Evolutionary conservation across 1,140 invertebrate genomes (phyloP), one percentile per base, ranked within the genome.

Genomic region (Rhyacophila brunnea): DNA sequence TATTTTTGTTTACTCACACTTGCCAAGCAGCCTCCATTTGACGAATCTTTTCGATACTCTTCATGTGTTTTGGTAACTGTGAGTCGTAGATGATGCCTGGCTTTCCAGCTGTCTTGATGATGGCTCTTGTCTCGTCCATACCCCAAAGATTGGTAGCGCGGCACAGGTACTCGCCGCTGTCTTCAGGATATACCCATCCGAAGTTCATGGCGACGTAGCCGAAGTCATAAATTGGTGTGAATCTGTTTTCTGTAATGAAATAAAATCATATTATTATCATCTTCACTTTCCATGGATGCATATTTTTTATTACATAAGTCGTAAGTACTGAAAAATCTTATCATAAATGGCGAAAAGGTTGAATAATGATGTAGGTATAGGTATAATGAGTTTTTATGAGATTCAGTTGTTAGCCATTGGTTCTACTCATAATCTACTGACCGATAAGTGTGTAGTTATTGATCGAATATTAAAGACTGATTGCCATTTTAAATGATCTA

Each of bases 201-300:
- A 97, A 96, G 75, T 96, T 96, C 86, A 98, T 92, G 10, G 93
- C 92, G 20, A 97, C 95, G 71, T 96, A 96, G 34, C 94, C 94
- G 72, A 96, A 96, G 71, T 98, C 95, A 69, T 97, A 96, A 67
- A 96, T 94, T 2, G 95, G 94, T 34, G 86, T 89, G 68, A 94
- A 92, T 64, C 92, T 83, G 68, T 93, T 95, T 75, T 94, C 89
- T 91, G 76, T 45, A 72, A 71, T 13, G 14, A 50, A 36, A 13
- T n/a, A n/a, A n/a, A n/a, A n/a, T n/a, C n/a, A n/a, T n/a, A n/a
- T n/a, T n/a, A n/a, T n/a, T n/a, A n/a, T n/a, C n/a, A n/a, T n/a
- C n/a, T n/a, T n/a, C n/a, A n/a, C n/a, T n/a, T n/a, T n/a, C n/a
- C n/a, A n/a, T n/a, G n/a, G n/a, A n/a, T n/a, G n/a, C n/a, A n/a